Evolutionary conservation across 2,888 invertebrate genomes (phyloP).

Genomic region (Lydus trimaculatus): DNA sequence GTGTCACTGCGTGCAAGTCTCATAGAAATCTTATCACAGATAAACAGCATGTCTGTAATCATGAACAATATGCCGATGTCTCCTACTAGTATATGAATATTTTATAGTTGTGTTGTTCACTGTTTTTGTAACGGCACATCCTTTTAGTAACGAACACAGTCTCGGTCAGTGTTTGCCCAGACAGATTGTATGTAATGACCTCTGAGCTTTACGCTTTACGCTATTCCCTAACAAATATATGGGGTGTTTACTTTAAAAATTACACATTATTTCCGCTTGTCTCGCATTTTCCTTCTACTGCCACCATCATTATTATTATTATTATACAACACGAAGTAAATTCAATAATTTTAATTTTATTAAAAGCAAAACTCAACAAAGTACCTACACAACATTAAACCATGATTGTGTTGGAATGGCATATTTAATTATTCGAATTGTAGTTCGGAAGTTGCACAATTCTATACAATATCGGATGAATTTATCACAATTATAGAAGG

Average conservation of each 20-base stretch:
- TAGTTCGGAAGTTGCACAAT: constrained; percentile 42
- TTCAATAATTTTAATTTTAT: constrained; percentile 27
- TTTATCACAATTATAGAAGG: constrained; percentile 38
- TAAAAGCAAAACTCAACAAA: constrained; percentile 30
- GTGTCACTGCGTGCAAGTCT: background rate
- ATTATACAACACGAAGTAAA: background rate
- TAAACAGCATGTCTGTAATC: background rate
- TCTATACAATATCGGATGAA: constrained; percentile 39
- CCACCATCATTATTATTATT: constrained; percentile 9
- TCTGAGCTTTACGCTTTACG: constrained; percentile 13
- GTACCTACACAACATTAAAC: constrained; percentile 24
- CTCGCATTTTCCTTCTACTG: constrained; percentile 15
- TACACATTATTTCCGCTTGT: constrained; percentile 23
- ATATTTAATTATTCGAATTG: constrained; percentile 45
- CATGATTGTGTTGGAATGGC: constrained; percentile 26
- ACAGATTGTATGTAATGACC: constrained; percentile 17
- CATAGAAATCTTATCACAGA: background rate
- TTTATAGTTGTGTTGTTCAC: constrained; percentile 5
- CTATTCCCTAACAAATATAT: constrained; percentile 12
- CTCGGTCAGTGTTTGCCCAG: constrained; percentile 13
- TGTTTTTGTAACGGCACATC: constrained; percentile 3
- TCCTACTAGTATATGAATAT: background rate
- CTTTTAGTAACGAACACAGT: constrained; percentile 7
- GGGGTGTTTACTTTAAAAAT: constrained; percentile 24
- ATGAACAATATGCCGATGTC: constrained; percentile 3